Base-by-base conservation (phyloP, 1,140 invertebrate species). In the Drosophila repleta region DNA sequence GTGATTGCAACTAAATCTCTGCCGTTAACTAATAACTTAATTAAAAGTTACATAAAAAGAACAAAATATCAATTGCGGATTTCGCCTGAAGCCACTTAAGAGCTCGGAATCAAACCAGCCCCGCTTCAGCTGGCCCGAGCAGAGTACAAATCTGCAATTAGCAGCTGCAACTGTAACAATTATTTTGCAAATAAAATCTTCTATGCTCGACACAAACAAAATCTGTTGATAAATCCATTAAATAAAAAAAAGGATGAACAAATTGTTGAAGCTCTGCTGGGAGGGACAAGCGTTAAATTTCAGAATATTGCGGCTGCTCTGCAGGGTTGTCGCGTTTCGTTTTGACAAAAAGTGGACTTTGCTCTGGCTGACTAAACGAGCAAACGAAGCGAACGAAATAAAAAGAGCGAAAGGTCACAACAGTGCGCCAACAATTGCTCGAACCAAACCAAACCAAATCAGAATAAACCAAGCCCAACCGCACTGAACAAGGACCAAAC, bases 301-400 rank as follows among this genome's bases (percentile, higher is more conserved):
- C 41, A 57, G 37, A 35, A 13, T 6, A 46, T 52, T 51, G 18
- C 18, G 52, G 10, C 11, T 37, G 13, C 41, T 15, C 21, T 26
- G 24, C 17, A 57, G 29, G 32, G 49, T 57, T 68, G 74, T 61
- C 69, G 62, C 72, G 73, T 85, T 84, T 76, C 65, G 76, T 57
- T 75, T 64, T 45, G 66, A 66, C 48, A 70, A 79, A 84, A 79
- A 83, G 76, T 55, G 67, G 66, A 73, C 73, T 79, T 79, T 79
- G 55, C 60, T 60, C 61, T 51, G 55, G 70, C 53, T 76, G 55
- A 70, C 64, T 57, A 72, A 56, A 32, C 32, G 32, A 35, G 10
- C 52, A 48, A 32, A 24, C 37, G 51, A 26, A 66, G 72, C 45
- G 8, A 79, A 51, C 45, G 72, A 52, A 71, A 83, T 84, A 84